Conservation (phyloP, 1,140 invertebrate genomes). For the Wiebesia pumilae region DNA sequence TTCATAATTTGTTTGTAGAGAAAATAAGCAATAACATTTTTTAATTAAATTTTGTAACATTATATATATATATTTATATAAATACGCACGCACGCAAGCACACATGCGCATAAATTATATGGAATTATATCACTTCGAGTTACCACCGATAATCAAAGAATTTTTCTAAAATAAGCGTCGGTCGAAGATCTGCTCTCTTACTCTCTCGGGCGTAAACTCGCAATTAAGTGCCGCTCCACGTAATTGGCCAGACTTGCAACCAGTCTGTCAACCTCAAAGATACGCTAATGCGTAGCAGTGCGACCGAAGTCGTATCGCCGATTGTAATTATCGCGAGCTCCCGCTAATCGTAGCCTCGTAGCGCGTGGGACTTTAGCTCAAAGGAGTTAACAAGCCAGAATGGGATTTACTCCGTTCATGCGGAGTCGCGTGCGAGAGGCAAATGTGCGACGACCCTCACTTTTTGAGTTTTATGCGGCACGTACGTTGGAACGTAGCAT, state of each 20-base stretch:
- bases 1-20: no score
- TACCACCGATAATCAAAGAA: not conserved
- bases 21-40: no score
- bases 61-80: no score
- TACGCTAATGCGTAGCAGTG: constrained; percentile 29
- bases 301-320: not conserved
- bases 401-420: constrained; percentile 21
- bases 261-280: constrained; percentile 32
- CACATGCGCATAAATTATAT: no score
- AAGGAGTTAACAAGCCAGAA: constrained; percentile 31
- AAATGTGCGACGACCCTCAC: not conserved
- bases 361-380: constrained; percentile 14
- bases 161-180: not conserved
- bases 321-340: constrained; percentile 30
- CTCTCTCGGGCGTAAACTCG: not conserved
- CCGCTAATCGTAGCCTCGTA: not conserved
- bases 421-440: not conserved
- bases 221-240: constrained; percentile 23
- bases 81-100: no score
- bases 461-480: constrained; percentile 10
- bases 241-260: constrained; percentile 11
- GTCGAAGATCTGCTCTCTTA: not conserved
- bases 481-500: not conserved
- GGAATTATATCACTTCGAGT: not conserved
- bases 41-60: no score